Evolutionary conservation across 2,113 vertebrate species (phyloP).

Genomic region (Isichthys henryi): DNA sequence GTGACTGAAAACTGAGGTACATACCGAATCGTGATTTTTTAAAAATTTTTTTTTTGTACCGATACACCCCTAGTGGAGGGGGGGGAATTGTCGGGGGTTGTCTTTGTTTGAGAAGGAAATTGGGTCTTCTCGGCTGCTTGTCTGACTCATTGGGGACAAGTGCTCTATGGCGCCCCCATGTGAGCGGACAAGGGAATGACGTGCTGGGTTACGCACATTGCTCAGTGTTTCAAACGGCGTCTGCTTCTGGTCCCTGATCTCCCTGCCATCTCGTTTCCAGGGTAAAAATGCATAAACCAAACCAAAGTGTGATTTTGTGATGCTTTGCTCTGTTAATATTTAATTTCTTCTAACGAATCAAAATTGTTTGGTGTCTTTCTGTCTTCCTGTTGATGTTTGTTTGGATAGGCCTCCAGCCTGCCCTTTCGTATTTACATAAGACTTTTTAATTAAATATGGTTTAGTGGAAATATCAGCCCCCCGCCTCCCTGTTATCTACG

Average conservation of each 20-base stretch:
- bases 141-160: neutral
- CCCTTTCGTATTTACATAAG: neutral
- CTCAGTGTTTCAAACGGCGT: neutral
- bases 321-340: neutral
- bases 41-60: no score
- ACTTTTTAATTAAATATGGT: neutral
- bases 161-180: neutral
- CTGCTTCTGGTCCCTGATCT: neutral
- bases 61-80: no score
- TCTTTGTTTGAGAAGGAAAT: neutral
- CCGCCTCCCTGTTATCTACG: neutral
- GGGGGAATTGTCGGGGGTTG: no score
- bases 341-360: neutral
- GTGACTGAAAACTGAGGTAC: no score
- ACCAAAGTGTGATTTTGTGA: neutral
- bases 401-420: neutral
- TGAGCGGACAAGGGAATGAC: neutral
- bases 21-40: no score
- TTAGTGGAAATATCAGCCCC: neutral
- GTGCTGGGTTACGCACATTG: neutral
- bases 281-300: neutral
- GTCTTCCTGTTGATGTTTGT: neutral
- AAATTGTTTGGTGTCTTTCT: neutral
- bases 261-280: neutral
- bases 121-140: neutral